Evolutionary conservation across 2,888 invertebrate genomes (phyloP).

Genomic region (Acanthosepion pharaonis): DNA sequence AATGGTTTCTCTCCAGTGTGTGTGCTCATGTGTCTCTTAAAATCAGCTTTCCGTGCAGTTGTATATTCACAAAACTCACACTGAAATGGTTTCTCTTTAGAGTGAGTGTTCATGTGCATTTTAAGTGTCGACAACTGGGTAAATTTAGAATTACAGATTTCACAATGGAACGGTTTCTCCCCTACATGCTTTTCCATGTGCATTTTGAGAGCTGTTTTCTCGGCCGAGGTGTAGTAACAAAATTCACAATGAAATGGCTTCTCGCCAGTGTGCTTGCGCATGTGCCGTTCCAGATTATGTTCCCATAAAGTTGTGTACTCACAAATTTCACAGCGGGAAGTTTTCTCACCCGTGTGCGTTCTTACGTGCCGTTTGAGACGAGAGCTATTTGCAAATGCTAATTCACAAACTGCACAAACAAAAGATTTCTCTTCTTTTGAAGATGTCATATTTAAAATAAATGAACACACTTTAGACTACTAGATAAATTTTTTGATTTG

Average conservation of each 20-base stretch:
- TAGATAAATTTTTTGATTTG: no score
- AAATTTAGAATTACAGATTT: not conserved
- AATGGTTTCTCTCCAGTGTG: conserved; percentile 57
- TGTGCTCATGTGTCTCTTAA: conserved; percentile 42
- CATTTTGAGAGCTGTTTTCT: not conserved
- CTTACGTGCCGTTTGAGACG: conserved; percentile 51
- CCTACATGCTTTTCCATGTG: not conserved
- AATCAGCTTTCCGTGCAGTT: no score
- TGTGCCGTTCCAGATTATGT: no score
- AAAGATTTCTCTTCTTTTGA: no score
- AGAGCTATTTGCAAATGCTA: not conserved
- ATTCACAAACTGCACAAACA: no score
- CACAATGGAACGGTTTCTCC: conserved; percentile 38
- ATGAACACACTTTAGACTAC: no score
- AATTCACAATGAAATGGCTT: conserved; percentile 55
- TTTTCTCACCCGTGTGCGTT: conserved; percentile 55
- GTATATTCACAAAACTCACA: conserved; percentile 57
- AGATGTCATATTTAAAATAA: no score
- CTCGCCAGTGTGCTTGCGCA: conserved; percentile 55
- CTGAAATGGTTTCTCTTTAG: conserved; percentile 54
- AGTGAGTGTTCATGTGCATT: conserved; percentile 55
- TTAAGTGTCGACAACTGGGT: conserved; percentile 43
- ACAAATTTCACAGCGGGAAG: conserved; percentile 57
- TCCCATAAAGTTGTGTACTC: conserved; percentile 48
- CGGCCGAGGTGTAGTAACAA: conserved; percentile 51